Base-by-base conservation (phyloP, 2,797 vertebrate species). In the Anguilla megastoma region DNA sequence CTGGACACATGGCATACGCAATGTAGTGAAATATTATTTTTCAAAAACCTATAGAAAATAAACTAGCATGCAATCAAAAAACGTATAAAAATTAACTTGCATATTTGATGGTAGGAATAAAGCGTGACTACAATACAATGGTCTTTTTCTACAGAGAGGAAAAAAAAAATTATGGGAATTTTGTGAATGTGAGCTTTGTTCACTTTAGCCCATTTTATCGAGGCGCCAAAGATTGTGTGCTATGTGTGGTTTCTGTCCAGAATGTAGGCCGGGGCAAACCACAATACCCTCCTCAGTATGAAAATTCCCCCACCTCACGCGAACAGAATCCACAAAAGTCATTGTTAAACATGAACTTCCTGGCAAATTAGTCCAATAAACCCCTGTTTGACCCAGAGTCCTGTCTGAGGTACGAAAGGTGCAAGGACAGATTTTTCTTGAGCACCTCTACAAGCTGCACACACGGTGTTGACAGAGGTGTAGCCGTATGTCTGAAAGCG, bases 351-450 rank as follows among this genome's bases (percentile, higher is more conserved):
- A 56, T 18, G 36, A 88, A 91, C 88, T 90, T 86, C 85, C 33
- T 91, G 85, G 56, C 84, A 85, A 87, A 88, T 89, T 87, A 90
- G 84, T 8, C 84, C 56, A 89, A 89, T 82, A 88, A 85, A 88
- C 58, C 27, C 85, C 69, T 60, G 85, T 56, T 50, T 87, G 84
- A 85, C 87, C 79, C 12, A 3, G 85, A 90, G 90, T 89, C 89
- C 89, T 89, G 14, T 85, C 56, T 88, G 87, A 94, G 93, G 94
- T 95, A 95, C 94, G 94, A 89, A 90, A 94, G 93, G 93, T 94
- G 93, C 92, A 92, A 95, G 90, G 93, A 91, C 92, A 91, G 94
- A 91, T 95, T 94, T 92, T 90, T 91, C 90, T 71, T 79, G 66
- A 24, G 79, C 45, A 82, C 18, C 79, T 21, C 36, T 7, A 9